Base-by-base conservation (phyloP, 2,888 invertebrate species). In the Lithodes maja region DNA sequence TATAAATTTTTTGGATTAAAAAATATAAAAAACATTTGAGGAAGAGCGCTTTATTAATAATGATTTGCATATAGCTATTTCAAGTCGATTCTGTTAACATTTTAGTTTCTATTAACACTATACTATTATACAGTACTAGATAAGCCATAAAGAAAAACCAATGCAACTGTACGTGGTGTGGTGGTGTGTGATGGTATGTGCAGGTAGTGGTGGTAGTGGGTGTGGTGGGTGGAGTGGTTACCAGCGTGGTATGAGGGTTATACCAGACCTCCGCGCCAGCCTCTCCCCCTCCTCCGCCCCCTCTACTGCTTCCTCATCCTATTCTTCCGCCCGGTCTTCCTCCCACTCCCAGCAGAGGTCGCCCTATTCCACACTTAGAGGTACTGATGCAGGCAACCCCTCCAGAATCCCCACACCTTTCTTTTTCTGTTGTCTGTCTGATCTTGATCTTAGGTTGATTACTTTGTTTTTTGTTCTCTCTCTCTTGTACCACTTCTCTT, bases 141-240 rank as follows among this genome's bases (percentile, higher is more conserved):
- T 33, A 33, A 33, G 33, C 33, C 33, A 33, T 33, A 33, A 33
- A 33, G 33, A 33, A 33, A 33, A 33, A 33, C 33, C 33, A 33
- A 33, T 33, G 33, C 33, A 33, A 33, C 33, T 33, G 33, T 33
- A 33, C 33, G 61, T 7, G 61, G 61, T 61, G 61, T 61, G 12
- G 61, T 61, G 33, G 61, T 61, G 61, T 61, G 12, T 61, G 12
- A 12, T 7, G 61, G 61, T 61, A 12, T 61, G 61, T 61, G 61
- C 12, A 61, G 5, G 61, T 12, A 61, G 89, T 88, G 80, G 84
- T 83, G 86, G 85, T 87, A 80, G 88, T 89, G 90, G 90, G 71
- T 88, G 88, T 83, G 86, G 88, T 74, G 90, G 90, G 54, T 90
- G 90, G 90, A 90, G 90, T 90, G 90, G 90, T 80, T 90, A 90